Evolutionary conservation across 1,140 invertebrate species (phyloP).

Genomic region (Trichogramma pretiosum): DNA sequence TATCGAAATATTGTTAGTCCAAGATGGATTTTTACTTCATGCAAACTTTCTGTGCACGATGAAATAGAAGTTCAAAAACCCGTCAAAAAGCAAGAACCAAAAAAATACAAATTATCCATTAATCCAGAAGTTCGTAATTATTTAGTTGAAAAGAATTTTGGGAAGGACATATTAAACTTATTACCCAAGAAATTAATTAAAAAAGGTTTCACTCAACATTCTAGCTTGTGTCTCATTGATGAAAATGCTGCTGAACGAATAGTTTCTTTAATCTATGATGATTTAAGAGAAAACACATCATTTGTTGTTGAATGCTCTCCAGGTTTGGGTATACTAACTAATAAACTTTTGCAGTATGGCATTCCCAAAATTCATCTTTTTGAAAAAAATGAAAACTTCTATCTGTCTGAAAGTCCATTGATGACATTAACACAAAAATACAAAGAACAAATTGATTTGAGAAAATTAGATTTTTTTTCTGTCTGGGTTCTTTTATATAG

Average conservation of each 20-base stretch:
- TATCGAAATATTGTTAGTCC: too few relatives aligned
- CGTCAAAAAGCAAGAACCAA: too few relatives aligned
- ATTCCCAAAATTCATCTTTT: slow-evolving; percentile 24
- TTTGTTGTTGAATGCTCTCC: slow-evolving; percentile 30
- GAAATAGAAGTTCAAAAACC: too few relatives aligned
- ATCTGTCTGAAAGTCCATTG: neutral
- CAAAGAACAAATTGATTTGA: slow-evolving; percentile 14
- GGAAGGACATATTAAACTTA: neutral
- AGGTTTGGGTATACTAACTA: slow-evolving; percentile 29
- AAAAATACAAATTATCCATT: too few relatives aligned
- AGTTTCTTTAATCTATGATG: slow-evolving; percentile 20
- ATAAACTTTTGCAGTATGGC: slow-evolving; percentile 25
- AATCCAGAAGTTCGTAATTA: neutral
- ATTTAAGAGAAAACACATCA: slow-evolving; percentile 18
- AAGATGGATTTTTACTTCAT: too few relatives aligned
- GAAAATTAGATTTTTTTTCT: slow-evolving; percentile 13
- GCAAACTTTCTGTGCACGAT: too few relatives aligned
- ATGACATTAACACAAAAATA: slow-evolving; percentile 8
- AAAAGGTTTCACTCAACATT: neutral
- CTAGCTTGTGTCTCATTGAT: slow-evolving; percentile 20
- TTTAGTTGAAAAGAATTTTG: neutral
- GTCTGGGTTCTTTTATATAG: neutral
- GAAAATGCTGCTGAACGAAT: slow-evolving; percentile 15
- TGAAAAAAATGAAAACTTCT: slow-evolving; percentile 18
- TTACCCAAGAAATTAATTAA: slow-evolving; percentile 1